Base-by-base conservation (phyloP, 2,113 vertebrate species). In the Amazona vittata region DNA sequence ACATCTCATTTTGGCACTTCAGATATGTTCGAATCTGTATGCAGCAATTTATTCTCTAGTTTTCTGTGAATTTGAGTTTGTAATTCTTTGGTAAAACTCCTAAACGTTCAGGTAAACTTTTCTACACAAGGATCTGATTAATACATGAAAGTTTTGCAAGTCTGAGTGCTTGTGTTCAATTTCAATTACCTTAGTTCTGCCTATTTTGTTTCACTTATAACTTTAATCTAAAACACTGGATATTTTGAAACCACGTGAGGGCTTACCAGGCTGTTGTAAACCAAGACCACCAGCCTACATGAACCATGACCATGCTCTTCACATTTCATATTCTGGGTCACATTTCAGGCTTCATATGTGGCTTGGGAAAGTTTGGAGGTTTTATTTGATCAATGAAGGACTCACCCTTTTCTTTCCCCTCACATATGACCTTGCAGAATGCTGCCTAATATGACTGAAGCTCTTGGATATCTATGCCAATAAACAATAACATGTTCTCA, bases 81-180 rank as follows among this genome's bases (percentile, higher is more conserved):
- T 43, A 86, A 59, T 24, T 13, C 19, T 62, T 35, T 60, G 22
- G 52, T 79, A 79, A 76, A 73, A 46, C 12, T 28, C 53, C 44
- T 53, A 37, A 9, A 12, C 63, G 91, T 71, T 87, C n/a, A 25
- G 15, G 8, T 29, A 25, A 78, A 64, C 55, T 62, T 84, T 65
- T 47, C 67, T 68, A 68, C 46, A 59, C 11, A 46, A 71, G 9
- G 14, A 35, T 92, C 33, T 84, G 16, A 73, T 87, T 90, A 55
- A 47, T 3, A 5, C 15, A 46, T 44, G 28, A 24, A 67, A 49
- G 11, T 53, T 59, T 68, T 0, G 0, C 33, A 83, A 62, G 11
- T 62, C 50, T 67, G n/a, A 76, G 5, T 46, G 64, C 10, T 63
- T 44, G 7, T 50, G 7, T 28, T 29, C 26, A 50, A 18, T 13